These are phyloP conservation scores for Octomys mimax DNA, from an alignment of 2,797 vertebrate genomes.

Conservation along the genomic window DNA sequence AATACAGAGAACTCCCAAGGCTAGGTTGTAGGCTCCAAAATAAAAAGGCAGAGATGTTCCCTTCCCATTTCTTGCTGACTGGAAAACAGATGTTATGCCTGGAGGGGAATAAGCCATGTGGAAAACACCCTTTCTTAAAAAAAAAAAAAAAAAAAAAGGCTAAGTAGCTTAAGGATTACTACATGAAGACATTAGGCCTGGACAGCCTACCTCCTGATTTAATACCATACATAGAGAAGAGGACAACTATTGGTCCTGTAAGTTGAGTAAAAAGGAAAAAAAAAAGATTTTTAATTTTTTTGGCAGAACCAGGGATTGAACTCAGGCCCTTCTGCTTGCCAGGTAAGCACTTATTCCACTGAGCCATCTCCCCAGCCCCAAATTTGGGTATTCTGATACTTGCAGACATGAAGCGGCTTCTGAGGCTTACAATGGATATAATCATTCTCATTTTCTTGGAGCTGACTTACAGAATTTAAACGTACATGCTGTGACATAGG, in stretches of 20 bases:
- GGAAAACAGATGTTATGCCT: constrained; percentile 48
- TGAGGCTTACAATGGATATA: background rate
- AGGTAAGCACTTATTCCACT: too few relatives aligned
- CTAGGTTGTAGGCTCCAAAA: background rate
- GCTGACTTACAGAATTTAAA: constrained; percentile 15
- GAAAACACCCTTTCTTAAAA: constrained; percentile 1
- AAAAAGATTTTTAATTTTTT: too few relatives aligned
- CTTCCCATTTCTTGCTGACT: constrained; percentile 55
- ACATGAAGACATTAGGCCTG: background rate
- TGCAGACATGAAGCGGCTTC: background rate
- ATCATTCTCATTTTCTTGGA: background rate
- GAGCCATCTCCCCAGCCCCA: too few relatives aligned
- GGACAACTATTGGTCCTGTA: background rate
- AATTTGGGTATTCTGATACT: background rate
- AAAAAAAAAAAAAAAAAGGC: background rate
- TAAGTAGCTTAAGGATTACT: background rate
- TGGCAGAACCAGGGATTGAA: too few relatives aligned
- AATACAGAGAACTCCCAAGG: background rate
- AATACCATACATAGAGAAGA: background rate
- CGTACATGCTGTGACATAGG: background rate
- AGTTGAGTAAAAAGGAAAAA: too few relatives aligned
- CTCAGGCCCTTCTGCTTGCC: too few relatives aligned
- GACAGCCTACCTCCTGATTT: background rate
- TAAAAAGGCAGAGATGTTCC: background rate
- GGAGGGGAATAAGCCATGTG: background rate